phyloP scores from a whole-genome alignment of 2,888 invertebrate genomes.

The Drosophila paramelanica region DNA sequence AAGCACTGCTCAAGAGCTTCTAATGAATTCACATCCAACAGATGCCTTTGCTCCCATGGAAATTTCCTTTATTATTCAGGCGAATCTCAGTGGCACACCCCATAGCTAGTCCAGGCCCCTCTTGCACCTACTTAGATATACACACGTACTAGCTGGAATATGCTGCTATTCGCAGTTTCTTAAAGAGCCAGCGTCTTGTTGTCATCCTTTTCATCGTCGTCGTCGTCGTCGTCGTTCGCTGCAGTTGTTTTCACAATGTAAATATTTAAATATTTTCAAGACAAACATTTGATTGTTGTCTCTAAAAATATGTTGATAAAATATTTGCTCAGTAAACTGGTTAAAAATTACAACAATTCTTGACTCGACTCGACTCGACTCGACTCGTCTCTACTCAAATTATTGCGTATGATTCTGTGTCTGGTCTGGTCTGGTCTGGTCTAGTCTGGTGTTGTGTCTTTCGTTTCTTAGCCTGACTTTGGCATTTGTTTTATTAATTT shows the following conservation, averaged over 20 bases:
- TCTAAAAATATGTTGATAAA: slow-evolving; percentile 83
- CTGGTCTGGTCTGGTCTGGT: slow-evolving; percentile 9
- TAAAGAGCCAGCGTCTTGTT: slow-evolving; percentile 28
- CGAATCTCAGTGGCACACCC: slow-evolving; percentile 3
- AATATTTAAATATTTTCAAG: slow-evolving; percentile 85
- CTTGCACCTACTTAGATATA: not conserved
- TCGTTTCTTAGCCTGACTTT: slow-evolving; percentile 57
- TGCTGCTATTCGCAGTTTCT: slow-evolving; percentile 34
- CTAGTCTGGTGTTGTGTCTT: slow-evolving; percentile 18
- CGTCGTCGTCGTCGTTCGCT: slow-evolving; percentile 41
- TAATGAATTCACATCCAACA: slow-evolving; percentile 1
- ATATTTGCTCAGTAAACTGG: slow-evolving; percentile 81
- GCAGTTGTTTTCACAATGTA: slow-evolving; percentile 82
- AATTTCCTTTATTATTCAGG: slow-evolving; percentile 1
- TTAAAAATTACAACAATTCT: slow-evolving; percentile 77
- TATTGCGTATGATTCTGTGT: not conserved
- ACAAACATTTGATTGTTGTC: slow-evolving; percentile 83
- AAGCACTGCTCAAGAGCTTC: not conserved
- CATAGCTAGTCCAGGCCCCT: not conserved
- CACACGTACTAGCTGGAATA: not conserved
- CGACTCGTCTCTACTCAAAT: slow-evolving; percentile 1
- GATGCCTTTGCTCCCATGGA: slow-evolving; percentile 8
- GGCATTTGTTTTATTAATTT: slow-evolving; percentile 75
- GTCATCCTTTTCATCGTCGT: slow-evolving; percentile 27
- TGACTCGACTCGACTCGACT: slow-evolving; percentile 12